These are phyloP conservation scores for Hypsopygia costalis DNA, from an alignment of 2,888 invertebrate species.

Conservation along the genomic window DNA sequence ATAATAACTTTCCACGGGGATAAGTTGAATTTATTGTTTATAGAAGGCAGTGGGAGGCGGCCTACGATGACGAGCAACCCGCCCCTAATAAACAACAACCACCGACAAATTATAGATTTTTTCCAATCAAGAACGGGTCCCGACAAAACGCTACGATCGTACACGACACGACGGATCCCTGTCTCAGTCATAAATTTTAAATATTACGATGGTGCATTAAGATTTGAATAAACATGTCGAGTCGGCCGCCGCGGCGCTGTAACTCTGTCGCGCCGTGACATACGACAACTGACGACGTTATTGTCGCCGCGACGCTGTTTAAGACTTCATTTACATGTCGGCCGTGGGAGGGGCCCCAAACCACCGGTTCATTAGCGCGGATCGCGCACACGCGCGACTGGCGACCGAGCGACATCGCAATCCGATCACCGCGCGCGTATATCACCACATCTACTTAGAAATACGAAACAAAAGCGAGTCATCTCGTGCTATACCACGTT, in stretches of 20 bases:
- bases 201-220: constrained; percentile 62
- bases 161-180: constrained; percentile 20
- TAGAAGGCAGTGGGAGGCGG: constrained; percentile 27
- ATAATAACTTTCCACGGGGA: constrained; percentile 49
- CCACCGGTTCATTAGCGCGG: constrained; percentile 8
- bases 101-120: constrained; percentile 27
- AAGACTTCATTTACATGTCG: constrained; percentile 46
- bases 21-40: constrained; percentile 59
- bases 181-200: constrained; percentile 54
- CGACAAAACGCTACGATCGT: constrained; percentile 9
- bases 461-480: constrained; percentile 52
- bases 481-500: constrained; percentile 56
- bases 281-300: constrained; percentile 41
- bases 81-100: constrained; percentile 22
- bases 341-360: constrained; percentile 3
- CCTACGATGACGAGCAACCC: constrained; percentile 18
- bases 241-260: constrained; percentile 23
- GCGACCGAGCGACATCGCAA: background rate
- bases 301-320: constrained; percentile 27
- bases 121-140: constrained; percentile 33
- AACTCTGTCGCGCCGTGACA: constrained; percentile 43
- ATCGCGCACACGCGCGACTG: background rate
- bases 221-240: constrained; percentile 73
- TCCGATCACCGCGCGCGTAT: constrained; percentile 14
- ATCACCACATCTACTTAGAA: constrained; percentile 22